These are phyloP conservation scores for Pterostichus madidus DNA, from an alignment of 2,888 invertebrate genomes.

Conservation along the genomic window DNA sequence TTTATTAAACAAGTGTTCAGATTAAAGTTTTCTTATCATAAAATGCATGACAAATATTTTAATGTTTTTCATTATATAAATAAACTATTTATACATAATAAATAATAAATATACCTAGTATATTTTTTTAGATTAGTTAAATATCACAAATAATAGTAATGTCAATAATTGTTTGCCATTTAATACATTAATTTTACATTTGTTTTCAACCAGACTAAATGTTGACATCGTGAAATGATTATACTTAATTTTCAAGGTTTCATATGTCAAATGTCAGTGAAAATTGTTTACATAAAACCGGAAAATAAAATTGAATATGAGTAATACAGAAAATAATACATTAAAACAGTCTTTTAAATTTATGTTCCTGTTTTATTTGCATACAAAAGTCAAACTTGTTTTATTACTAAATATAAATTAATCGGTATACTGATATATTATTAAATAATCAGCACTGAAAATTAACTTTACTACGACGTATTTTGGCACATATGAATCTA, in stretches of 20 bases:
- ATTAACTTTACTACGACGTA: constrained; percentile 7
- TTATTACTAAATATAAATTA: neutral
- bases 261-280: constrained; percentile 23
- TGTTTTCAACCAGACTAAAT: no score
- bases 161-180: no score
- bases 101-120: no score
- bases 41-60: no score
- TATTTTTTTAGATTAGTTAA: no score
- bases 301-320: neutral
- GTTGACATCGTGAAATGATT: neutral
- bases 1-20: neutral
- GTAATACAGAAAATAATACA: neutral
- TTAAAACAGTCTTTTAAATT: neutral
- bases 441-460: neutral
- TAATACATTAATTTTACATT: no score
- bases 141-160: no score
- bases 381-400: constrained; percentile 18
- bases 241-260: constrained; percentile 17
- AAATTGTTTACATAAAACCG: constrained; percentile 4
- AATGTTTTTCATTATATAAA: no score
- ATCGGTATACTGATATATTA: neutral
- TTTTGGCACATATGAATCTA: neutral
- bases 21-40: neutral
- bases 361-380: neutral
- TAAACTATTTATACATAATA: no score